Percentiles rank a stretch among this genome's conserved stretches.
Evolutionary conservation across 1,140 invertebrate genomes (phyloP).

Genomic region (Drosophila equinoxialis): DNA sequence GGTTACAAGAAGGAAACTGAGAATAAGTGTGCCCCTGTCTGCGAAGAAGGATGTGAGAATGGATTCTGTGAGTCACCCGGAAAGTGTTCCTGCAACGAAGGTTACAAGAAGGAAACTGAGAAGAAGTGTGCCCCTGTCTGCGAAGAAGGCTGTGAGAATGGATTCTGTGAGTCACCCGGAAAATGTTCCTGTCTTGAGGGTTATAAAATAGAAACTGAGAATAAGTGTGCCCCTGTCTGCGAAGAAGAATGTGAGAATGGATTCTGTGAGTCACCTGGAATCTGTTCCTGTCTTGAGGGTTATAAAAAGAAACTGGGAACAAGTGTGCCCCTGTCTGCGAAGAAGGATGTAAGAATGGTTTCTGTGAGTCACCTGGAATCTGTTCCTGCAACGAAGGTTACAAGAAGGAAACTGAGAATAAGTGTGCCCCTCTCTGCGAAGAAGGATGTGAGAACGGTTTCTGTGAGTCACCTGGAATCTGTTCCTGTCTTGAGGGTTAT

Average conservation of each 20-base stretch:
- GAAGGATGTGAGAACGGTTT: neutral
- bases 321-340: neutral
- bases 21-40: slow-evolving; percentile 21
- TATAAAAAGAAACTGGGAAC: neutral
- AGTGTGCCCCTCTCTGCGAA: neutral
- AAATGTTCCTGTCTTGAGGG: neutral
- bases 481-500: neutral
- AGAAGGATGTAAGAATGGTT: neutral
- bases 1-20: slow-evolving; percentile 1
- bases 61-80: slow-evolving; percentile 3
- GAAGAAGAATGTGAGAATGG: neutral
- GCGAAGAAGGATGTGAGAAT: slow-evolving; percentile 17
- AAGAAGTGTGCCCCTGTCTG: neutral
- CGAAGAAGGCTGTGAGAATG: neutral
- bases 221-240: neutral
- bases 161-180: neutral
- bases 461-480: neutral
- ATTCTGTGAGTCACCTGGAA: neutral
- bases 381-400: neutral
- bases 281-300: neutral
- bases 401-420: neutral
- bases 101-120: neutral
- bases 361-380: neutral
- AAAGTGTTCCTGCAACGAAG: neutral
- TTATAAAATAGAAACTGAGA: neutral